Conservation (phyloP, 2,113 vertebrate genomes). For the Campylomormyrus numenius region DNA sequence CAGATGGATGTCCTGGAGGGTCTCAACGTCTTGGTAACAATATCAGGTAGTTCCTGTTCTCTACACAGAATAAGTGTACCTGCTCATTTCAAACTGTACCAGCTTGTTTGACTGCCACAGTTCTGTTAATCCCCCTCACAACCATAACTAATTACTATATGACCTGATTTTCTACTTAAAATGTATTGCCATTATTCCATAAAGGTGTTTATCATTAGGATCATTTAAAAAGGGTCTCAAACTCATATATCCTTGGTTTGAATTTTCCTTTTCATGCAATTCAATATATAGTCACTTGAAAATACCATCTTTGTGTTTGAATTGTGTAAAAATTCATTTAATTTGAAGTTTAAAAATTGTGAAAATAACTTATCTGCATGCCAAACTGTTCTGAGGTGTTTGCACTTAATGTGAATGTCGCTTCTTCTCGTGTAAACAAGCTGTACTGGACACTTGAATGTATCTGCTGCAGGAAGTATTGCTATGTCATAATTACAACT, state of each 20-base stretch:
- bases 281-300: neutral
- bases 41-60: slow-evolving; percentile 73
- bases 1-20: slow-evolving; percentile 98
- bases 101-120: neutral
- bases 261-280: neutral
- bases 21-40: slow-evolving; percentile 93
- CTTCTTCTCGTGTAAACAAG: neutral
- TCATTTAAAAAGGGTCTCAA: neutral
- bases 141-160: neutral
- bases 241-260: neutral
- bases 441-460: neutral
- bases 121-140: neutral
- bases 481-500: slow-evolving; percentile 39
- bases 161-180: neutral
- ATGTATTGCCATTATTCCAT: neutral
- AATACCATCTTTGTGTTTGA: neutral
- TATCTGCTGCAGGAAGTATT: slow-evolving; percentile 7
- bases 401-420: too few species aligned
- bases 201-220: neutral
- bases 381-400: neutral
- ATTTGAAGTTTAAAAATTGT: neutral
- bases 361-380: neutral
- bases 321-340: neutral
- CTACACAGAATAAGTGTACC: neutral
- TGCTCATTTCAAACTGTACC: neutral